phyloP scores from a whole-genome alignment of 2,888 invertebrate genomes.

The Drosophila macrospina region DNA sequence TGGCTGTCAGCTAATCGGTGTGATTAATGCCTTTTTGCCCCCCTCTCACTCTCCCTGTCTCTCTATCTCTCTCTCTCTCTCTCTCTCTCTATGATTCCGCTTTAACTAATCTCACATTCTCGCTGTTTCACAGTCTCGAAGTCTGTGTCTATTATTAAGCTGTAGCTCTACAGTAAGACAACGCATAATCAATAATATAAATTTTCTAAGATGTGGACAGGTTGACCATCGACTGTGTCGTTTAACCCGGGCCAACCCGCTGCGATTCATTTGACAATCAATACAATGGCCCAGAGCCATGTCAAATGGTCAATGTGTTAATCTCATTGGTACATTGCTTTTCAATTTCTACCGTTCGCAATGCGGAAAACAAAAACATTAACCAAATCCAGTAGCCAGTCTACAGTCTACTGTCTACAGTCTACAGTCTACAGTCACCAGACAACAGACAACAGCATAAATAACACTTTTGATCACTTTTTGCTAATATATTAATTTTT shows the following conservation, averaged over 20 bases:
- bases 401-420: conserved; percentile 5
- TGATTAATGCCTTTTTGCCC: conserved; percentile 50
- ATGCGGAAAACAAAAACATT: conserved; percentile 68
- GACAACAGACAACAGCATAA: conserved; percentile 10
- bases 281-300: conserved; percentile 37
- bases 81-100: not conserved
- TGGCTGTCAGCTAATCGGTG: conserved; percentile 52
- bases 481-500: conserved; percentile 4
- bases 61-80: not conserved
- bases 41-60: not conserved
- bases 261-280: conserved; percentile 26
- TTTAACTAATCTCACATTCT: conserved; percentile 30
- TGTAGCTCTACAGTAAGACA: conserved; percentile 24
- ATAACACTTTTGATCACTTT: conserved; percentile 7
- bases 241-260: conserved; percentile 62
- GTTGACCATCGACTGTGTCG: conserved; percentile 71
- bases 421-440: conserved; percentile 18
- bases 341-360: conserved; percentile 63
- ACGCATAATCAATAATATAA: conserved; percentile 49
- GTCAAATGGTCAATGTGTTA: conserved; percentile 57
- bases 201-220: conserved; percentile 44
- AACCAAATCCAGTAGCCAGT: conserved; percentile 53
- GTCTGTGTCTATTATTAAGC: conserved; percentile 28
- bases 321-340: conserved; percentile 57
- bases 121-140: conserved; percentile 5